Conservation (phyloP, 2,888 invertebrate species). For the Hypomecis punctinalis region DNA sequence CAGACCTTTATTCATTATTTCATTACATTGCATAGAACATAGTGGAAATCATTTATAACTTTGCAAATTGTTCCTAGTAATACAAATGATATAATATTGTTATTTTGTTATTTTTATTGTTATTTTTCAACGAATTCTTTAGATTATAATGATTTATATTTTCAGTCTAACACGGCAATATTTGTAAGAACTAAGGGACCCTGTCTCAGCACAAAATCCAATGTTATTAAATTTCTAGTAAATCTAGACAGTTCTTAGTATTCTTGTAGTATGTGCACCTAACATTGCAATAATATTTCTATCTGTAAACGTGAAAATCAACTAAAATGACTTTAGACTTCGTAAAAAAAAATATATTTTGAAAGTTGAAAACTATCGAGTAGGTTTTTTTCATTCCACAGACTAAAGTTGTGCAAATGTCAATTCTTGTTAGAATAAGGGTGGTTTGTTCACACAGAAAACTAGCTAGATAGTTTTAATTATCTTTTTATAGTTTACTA, state of each 20-base stretch:
- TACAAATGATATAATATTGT: too few relatives aligned
- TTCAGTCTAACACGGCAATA: constrained; percentile 28
- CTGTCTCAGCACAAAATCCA: constrained; percentile 70
- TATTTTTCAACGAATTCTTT: too few relatives aligned
- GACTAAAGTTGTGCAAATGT: constrained; percentile 62
- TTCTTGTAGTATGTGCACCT: constrained; percentile 42
- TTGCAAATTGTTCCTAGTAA: too few relatives aligned
- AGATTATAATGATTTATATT: not conserved
- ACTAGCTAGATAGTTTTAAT: not conserved
- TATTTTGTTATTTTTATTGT: too few relatives aligned
- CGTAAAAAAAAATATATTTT: constrained; percentile 8
- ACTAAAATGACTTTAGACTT: not conserved
- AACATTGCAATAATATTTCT: constrained; percentile 36
- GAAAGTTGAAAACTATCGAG: constrained; percentile 1
- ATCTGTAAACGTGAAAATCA: constrained; percentile 31
- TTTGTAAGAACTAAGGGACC: constrained; percentile 62
- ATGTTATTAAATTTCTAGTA: constrained; percentile 49
- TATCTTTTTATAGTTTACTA: not conserved
- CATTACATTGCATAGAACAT: too few relatives aligned
- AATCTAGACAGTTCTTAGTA: constrained; percentile 44
- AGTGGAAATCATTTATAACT: too few relatives aligned
- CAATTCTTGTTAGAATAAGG: constrained; percentile 52
- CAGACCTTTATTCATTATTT: too few relatives aligned
- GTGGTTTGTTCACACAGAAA: constrained; percentile 19
- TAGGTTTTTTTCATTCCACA: constrained; percentile 3